These are phyloP conservation scores for Cyanoderma ruficeps DNA, from an alignment of 2,113 vertebrate species.

Conservation along the genomic window DNA sequence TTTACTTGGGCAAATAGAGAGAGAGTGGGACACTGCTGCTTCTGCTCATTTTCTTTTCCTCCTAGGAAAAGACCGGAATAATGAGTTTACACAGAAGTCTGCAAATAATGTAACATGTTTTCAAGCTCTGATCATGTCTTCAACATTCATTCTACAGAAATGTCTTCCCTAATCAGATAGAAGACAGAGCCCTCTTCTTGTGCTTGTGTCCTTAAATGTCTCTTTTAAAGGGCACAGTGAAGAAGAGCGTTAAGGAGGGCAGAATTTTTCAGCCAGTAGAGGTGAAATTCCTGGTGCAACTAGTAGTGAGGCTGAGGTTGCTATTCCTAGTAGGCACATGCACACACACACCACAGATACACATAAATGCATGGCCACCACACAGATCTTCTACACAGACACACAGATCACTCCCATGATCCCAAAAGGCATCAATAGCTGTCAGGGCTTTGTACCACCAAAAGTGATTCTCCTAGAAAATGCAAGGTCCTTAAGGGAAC, in stretches of 20 bases:
- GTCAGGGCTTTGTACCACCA: neutral
- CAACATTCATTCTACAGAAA: neutral
- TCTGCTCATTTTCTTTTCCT: neutral
- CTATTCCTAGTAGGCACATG: rapidly evolving
- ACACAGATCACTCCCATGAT: neutral
- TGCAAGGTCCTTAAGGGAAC: neutral
- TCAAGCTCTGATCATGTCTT: neutral
- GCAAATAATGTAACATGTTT: neutral
- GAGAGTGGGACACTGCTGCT: neutral
- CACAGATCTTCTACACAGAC: neutral
- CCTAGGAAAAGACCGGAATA: neutral
- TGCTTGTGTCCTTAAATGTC: neutral
- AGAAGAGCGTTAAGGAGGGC: neutral
- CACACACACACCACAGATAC: neutral
- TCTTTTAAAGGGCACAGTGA: neutral
- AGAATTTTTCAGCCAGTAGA: neutral
- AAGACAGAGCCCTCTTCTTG: neutral
- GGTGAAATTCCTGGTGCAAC: neutral
- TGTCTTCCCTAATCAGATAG: neutral
- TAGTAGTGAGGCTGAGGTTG: neutral
- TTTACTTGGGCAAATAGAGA: neutral
- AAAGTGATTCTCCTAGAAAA: neutral
- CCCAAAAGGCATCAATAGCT: neutral
- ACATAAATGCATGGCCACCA: no score
- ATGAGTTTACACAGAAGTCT: neutral